Conservation (phyloP, 2,797 vertebrate species). For the Catharus ustulatus region DNA sequence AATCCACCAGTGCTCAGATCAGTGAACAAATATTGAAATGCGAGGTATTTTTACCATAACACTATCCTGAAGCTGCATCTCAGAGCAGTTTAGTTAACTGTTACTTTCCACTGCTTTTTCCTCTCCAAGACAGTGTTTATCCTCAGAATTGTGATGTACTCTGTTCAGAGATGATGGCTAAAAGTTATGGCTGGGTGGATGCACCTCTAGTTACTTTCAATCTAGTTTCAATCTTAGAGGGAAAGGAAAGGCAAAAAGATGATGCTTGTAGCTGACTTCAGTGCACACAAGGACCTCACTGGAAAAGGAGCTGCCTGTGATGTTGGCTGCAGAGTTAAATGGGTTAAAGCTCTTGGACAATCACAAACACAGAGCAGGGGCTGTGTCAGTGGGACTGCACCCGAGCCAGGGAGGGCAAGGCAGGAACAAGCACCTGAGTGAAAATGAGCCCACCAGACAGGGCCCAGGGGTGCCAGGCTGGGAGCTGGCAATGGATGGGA, state of each 20-base stretch:
- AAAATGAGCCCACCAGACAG: neutral
- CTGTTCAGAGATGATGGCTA: neutral
- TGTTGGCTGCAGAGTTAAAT: neutral
- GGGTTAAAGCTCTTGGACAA: neutral
- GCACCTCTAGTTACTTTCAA: neutral
- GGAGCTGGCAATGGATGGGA: neutral
- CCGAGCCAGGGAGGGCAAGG: neutral
- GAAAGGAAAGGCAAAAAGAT: neutral
- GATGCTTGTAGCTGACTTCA: neutral
- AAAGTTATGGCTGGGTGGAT: neutral
- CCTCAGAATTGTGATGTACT: neutral
- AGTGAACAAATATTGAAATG: neutral
- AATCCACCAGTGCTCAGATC: neutral
- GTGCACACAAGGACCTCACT: fast-evolving
- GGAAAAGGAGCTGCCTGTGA: neutral
- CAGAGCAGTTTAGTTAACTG: neutral
- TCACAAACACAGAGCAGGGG: fast-evolving
- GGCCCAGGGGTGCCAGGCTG: neutral
- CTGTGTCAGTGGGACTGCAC: neutral
- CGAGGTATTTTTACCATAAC: neutral
- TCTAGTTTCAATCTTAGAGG: neutral
- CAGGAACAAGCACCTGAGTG: neutral
- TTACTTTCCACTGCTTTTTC: neutral
- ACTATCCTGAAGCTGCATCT: neutral
- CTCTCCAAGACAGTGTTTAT: neutral